Base-by-base conservation (phyloP, 2,888 invertebrate species). In the Abscondita cerata region DNA sequence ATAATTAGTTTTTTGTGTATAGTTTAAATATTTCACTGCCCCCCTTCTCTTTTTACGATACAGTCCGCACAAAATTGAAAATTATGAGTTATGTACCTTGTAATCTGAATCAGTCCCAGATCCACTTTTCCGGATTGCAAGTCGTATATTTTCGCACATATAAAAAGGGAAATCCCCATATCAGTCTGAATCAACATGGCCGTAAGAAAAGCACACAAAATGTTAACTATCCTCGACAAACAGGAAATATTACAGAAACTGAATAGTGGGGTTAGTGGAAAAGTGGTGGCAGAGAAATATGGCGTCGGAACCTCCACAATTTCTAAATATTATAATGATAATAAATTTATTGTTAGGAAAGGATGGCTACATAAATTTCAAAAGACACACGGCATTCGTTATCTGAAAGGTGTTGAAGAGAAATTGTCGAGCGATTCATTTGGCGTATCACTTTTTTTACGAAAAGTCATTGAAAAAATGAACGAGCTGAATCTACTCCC, bases 351-450 rank as follows among this genome's bases (percentile, higher is more conserved):
- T 20, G 64, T 56, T 18, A 64, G 59, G 48, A 52, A 16, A 33
- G 53, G 44, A 12, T 64, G n/a, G n/a, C n/a, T n/a, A n/a, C n/a
- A n/a, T n/a, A n/a, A n/a, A n/a, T n/a, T n/a, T 33, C 59, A 50
- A 56, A 64, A 64, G 34, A 60, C 59, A 34, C 19, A 52, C 25
- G 48, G 48, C 16, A 46, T 60, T 20, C 61, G 61, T 56, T 16
- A 50, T n/a, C 25, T 56, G 12, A 56, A 60, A 57, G 47, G 56
- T 18, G 25, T 15, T 34, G 48, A 53, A 2, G 57, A 50, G 47
- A 62, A 46, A 46, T 34, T 25, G n/a, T n/a, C n/a, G n/a, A 53
- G 38, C 25, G 44, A 48, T 34, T 2, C 20, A 41, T 25, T 20
- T 34, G 53, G 46, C n/a, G 33, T 62, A 2, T 19, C 52, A 38